Evolutionary conservation across 2,113 vertebrate species (phyloP).

Genomic region (Vombatus ursinus): DNA sequence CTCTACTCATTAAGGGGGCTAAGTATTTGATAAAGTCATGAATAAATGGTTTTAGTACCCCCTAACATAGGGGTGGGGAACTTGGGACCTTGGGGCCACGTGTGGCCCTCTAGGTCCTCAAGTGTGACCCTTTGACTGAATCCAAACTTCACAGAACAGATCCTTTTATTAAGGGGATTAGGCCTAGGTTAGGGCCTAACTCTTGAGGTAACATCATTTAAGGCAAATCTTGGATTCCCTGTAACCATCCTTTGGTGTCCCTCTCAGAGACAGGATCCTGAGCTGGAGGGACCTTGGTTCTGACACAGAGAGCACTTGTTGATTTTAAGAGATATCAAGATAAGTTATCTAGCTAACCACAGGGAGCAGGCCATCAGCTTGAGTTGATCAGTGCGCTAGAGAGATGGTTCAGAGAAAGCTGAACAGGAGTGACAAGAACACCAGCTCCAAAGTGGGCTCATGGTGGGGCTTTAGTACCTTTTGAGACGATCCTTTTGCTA

Average conservation of each 20-base stretch:
- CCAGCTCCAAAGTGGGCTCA: background rate
- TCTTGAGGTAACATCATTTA: background rate
- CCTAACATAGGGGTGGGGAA: too few relatives aligned
- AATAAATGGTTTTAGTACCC: background rate
- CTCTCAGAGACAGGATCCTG: background rate
- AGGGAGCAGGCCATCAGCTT: background rate
- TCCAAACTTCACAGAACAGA: too few relatives aligned
- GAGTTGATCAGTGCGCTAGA: background rate
- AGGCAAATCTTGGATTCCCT: background rate
- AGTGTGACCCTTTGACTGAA: too few relatives aligned
- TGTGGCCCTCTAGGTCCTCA: too few relatives aligned
- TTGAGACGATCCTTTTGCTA: background rate
- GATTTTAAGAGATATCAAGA: background rate
- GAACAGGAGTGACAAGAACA: background rate
- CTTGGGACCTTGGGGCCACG: too few relatives aligned
- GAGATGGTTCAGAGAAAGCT: background rate
- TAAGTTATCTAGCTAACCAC: background rate
- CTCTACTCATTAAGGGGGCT: background rate
- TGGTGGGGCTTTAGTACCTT: background rate
- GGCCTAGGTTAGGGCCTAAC: too few relatives aligned
- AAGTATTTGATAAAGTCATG: background rate
- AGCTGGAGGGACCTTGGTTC: background rate
- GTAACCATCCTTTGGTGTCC: background rate
- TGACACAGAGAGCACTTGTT: background rate
- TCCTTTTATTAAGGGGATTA: too few relatives aligned